Evolutionary conservation across 2,113 vertebrate genomes (phyloP).

Genomic region (Irena cyanogastra): DNA sequence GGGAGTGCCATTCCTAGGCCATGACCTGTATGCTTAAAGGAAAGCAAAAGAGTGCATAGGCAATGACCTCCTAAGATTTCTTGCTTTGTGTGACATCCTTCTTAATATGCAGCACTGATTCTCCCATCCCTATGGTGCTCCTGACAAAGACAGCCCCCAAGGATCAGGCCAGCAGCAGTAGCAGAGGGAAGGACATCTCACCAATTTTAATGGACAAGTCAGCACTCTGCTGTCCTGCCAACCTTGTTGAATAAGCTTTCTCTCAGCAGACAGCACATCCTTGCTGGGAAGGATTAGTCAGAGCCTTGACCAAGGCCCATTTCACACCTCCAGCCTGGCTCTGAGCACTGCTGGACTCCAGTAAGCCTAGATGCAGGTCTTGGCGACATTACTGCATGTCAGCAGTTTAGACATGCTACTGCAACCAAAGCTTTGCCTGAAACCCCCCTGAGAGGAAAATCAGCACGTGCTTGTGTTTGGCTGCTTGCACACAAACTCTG

Average conservation of each 20-base stretch:
- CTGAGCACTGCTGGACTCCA: not conserved
- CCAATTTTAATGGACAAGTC: not conserved
- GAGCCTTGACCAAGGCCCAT: not conserved
- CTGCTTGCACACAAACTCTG: not conserved
- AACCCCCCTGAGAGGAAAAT: fast-evolving
- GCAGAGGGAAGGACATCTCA: not conserved
- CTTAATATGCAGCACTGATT: not conserved
- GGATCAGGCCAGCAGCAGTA: not conserved
- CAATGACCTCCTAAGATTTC: not conserved
- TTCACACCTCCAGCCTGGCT: not conserved
- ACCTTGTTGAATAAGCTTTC: not conserved
- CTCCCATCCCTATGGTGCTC: not conserved
- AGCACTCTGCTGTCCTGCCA: not conserved
- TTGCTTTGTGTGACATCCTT: not conserved
- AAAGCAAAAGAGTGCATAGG: not conserved
- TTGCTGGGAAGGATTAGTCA: not conserved
- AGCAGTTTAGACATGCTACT: not conserved
- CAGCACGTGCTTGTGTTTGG: not conserved
- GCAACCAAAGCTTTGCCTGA: not conserved
- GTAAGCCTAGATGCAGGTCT: not conserved
- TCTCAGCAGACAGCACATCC: not conserved
- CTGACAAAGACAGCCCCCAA: not conserved
- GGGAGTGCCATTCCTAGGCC: not conserved
- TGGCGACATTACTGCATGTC: fast-evolving
- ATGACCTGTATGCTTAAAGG: not conserved